phyloP scores from a whole-genome alignment of 2,888 invertebrate genomes.

The Ypsolopha sequella region DNA sequence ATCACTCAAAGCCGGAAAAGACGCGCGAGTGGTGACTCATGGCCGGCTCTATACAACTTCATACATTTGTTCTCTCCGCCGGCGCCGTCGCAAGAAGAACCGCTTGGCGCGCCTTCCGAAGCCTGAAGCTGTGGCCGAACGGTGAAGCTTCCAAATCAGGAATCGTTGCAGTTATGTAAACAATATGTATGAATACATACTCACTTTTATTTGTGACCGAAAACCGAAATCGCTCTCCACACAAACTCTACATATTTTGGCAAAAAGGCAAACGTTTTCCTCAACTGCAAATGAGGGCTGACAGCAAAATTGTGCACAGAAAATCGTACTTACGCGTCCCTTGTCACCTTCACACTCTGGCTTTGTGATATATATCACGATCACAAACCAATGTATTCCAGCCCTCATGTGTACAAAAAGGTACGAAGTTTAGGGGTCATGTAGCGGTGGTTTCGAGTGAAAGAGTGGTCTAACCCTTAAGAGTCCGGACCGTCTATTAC shows the following conservation, averaged over 20 bases:
- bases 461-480: slow-evolving; percentile 16
- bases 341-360: slow-evolving; percentile 38
- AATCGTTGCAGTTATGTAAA: too few relatives aligned
- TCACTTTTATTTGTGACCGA: background rate
- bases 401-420: background rate
- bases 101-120: too few relatives aligned
- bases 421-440: background rate
- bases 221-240: slow-evolving; percentile 7
- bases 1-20: too few relatives aligned
- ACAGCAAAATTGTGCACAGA: slow-evolving; percentile 17
- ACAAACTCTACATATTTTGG: background rate
- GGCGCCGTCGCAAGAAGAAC: too few relatives aligned
- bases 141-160: too few relatives aligned
- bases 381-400: background rate
- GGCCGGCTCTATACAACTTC: too few relatives aligned
- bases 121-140: too few relatives aligned
- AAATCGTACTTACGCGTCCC: slow-evolving; percentile 24
- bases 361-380: slow-evolving; percentile 35
- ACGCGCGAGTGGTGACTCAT: too few relatives aligned
- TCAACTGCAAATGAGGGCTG: slow-evolving; percentile 15
- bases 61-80: too few relatives aligned
- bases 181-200: too few relatives aligned
- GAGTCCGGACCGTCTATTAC: slow-evolving; percentile 19
- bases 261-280: background rate
- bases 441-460: background rate